Conservation (phyloP, 2,888 invertebrate species). For the Tipula confusa region DNA sequence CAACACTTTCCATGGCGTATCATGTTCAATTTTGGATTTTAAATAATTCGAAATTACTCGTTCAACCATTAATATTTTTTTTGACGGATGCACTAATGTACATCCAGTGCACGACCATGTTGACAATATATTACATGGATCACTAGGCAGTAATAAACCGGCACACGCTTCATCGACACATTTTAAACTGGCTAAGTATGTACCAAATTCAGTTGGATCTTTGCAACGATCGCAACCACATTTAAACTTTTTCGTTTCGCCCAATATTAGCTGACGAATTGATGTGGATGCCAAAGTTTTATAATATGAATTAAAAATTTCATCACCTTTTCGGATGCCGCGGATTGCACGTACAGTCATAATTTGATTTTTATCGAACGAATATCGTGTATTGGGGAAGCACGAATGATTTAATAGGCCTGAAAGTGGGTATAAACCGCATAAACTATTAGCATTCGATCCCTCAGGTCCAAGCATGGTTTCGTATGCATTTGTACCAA, state of each 20-base stretch:
- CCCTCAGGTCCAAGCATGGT: conserved; percentile 43
- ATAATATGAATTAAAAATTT: conserved; percentile 66
- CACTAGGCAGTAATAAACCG: conserved; percentile 52
- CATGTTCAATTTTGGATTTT: not conserved
- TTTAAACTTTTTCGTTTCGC: conserved; percentile 62
- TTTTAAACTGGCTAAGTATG: conserved; percentile 47
- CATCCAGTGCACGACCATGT: conserved; percentile 66
- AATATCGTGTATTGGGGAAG: conserved; percentile 66
- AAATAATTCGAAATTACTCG: not conserved
- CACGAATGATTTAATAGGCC: conserved; percentile 71
- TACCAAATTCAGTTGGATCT: conserved; percentile 58
- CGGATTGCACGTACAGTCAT: conserved; percentile 59
- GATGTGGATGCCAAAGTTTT: conserved; percentile 68
- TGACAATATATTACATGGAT: conserved; percentile 58
- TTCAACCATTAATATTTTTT: not conserved
- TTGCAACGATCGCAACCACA: conserved; percentile 64
- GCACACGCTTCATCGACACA: conserved; percentile 50
- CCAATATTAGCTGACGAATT: conserved; percentile 60
- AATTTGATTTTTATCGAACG: conserved; percentile 57
- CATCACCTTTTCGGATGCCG: conserved; percentile 61
- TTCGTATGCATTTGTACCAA: conserved; percentile 50
- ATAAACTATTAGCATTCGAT: conserved; percentile 41
- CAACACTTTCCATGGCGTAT: not conserved
- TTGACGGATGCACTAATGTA: conserved; percentile 39
- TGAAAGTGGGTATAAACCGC: conserved; percentile 64